Evolutionary conservation across 2,888 invertebrate species (phyloP), one percentile per base, ranked within the genome.

Genomic region (Fragum sueziense): DNA sequence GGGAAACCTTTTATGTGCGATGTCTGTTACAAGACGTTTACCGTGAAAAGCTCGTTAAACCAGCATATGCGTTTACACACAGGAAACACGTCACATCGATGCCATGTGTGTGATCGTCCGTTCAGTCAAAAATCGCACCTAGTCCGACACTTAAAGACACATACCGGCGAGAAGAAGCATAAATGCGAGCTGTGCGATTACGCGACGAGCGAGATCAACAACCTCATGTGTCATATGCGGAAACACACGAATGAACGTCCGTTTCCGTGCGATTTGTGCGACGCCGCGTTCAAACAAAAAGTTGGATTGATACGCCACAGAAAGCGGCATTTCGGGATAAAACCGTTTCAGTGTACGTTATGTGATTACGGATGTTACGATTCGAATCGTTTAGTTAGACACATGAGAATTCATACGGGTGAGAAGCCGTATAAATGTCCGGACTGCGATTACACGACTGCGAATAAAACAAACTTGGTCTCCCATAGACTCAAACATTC

Each of bases 131-230:
- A 61, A 33, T 61, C 61, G 1, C 29, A 61, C 20, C 27, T 61
- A 61, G 33, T n/a, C n/a, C 61, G 61, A 17, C 61, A 61, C 31
- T 14, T 61, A 33, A n/a, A n/a, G 9, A 61, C 33, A 67, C 65
- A 67, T 4, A 67, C 41, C n/a, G 65, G 41, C 14, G 65, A 67
- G n/a, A 67, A 67, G 65, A 67, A 33, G 14, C 25, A 67, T 25
- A 17, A 67, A 37, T 67, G 65, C 41, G 22, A 22, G 14, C 6
- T 41, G 1, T 67, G 65, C 41, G 65, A 41, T 4, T 57, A 57
- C 25, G 22, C 57, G 3, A 27, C 25, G 22, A 57, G 27, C 6
- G 22, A 57, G 6, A 57, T 27, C 2, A 11, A 11, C 4, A 22
- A 27, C 25, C 25, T 57, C 3, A 22, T 57, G 25, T 3, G 27